phyloP scores from a whole-genome alignment of 30 jellyfish, hydroid and myxozoan species.

The Chrysaora quinquecirrha region DNA sequence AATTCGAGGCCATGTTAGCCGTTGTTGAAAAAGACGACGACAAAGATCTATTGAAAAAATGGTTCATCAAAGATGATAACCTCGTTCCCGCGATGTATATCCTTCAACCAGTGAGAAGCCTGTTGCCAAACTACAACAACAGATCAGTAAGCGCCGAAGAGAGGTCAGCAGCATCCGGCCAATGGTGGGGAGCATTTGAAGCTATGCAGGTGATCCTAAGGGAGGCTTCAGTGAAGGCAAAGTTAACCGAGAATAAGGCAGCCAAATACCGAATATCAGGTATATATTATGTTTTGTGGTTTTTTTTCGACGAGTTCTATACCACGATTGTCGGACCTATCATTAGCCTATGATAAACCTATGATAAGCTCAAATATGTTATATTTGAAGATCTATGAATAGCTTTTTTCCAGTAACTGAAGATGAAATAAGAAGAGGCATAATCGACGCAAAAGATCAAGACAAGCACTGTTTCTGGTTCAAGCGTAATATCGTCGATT shows the following conservation, averaged over 20 bases:
- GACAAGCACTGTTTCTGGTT: conserved; percentile 84
- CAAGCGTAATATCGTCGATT: conserved; percentile 73
- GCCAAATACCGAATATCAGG: conserved; percentile 83
- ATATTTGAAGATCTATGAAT: too few species aligned
- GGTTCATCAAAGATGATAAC: conserved; percentile 83
- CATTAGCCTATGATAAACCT: too few species aligned
- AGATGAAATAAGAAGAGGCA: conserved; percentile 82
- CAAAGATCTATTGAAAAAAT: conserved; percentile 48
- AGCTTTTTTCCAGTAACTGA: conserved; percentile 72
- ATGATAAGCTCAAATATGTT: too few species aligned
- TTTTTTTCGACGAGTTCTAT: too few species aligned
- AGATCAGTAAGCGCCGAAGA: conserved; percentile 67
- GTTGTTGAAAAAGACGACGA: conserved; percentile 42
- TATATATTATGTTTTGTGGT: too few species aligned
- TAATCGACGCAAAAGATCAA: conserved; percentile 62
- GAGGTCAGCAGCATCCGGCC: conserved; percentile 71
- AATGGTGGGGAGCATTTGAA: conserved; percentile 94
- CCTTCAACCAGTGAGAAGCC: conserved; percentile 73
- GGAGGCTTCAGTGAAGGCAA: conserved; percentile 63
- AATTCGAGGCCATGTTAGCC: conserved; percentile 70
- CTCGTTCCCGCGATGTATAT: conserved; percentile 77
- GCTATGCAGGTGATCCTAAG: conserved; percentile 74
- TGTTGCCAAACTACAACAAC: conserved; percentile 78
- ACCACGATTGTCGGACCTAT: too few species aligned
- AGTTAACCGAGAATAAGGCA: conserved; percentile 10